Evolutionary conservation across 2,888 invertebrate genomes (phyloP).

Genomic region (Saturnia japonica): DNA sequence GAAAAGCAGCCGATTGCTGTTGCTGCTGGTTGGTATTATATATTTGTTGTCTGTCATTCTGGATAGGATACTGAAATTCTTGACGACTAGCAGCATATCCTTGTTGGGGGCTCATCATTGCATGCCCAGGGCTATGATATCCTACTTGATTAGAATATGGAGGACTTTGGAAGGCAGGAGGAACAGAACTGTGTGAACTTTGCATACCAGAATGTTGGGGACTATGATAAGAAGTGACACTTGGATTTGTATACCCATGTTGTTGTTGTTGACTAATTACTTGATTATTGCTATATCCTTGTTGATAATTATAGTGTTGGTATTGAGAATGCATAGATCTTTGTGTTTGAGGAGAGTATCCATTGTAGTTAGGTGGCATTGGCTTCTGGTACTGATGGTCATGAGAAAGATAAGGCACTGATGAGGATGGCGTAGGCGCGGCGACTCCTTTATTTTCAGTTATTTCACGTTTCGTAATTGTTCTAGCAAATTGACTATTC

Average conservation of each 20-base stretch:
- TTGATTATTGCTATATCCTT: slow-evolving; percentile 63
- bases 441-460: slow-evolving; percentile 51
- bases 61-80: slow-evolving; percentile 67
- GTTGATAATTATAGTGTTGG: slow-evolving; percentile 70
- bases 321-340: slow-evolving; percentile 64
- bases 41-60: slow-evolving; percentile 65
- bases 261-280: slow-evolving; percentile 60
- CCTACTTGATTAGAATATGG: slow-evolving; percentile 69
- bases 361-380: slow-evolving; percentile 57
- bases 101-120: slow-evolving; percentile 73
- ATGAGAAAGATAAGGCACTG: slow-evolving; percentile 68
- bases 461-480: slow-evolving; percentile 59
- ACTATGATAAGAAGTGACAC: slow-evolving; percentile 65
- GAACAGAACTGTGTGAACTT: slow-evolving; percentile 66
- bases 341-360: slow-evolving; percentile 71
- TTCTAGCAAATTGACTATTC: slow-evolving; percentile 71
- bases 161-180: slow-evolving; percentile 71
- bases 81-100: slow-evolving; percentile 57
- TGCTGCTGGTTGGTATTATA: slow-evolving; percentile 64
- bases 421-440: slow-evolving; percentile 43
- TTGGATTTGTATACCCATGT: slow-evolving; percentile 67
- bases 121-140: slow-evolving; percentile 68
- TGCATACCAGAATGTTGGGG: slow-evolving; percentile 72
- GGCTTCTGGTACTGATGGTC: slow-evolving; percentile 78
- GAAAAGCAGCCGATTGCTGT: slow-evolving; percentile 52